Conservation (phyloP, 2,888 invertebrate genomes). For the Yponomeuta sedellus region DNA sequence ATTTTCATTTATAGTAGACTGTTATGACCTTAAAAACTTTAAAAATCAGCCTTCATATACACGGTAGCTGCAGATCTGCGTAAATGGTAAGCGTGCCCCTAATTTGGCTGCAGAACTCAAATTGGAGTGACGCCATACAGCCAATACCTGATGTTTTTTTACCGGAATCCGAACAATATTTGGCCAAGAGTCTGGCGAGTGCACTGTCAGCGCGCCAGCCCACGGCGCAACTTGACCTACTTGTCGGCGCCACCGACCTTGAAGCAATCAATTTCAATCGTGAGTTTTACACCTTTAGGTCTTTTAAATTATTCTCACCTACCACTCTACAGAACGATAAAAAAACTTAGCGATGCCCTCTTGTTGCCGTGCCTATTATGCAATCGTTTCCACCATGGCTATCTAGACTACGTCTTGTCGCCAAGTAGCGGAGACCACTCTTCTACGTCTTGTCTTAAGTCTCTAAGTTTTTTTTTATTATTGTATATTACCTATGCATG, state of each 20-base stretch:
- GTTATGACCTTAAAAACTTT: no score
- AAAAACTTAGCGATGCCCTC: background rate
- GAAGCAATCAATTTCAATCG: constrained; percentile 78
- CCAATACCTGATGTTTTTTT: constrained; percentile 80
- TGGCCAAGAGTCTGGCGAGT: constrained; percentile 71
- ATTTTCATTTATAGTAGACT: no score
- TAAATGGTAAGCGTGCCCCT: background rate
- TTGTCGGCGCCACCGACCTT: constrained; percentile 82
- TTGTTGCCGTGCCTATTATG: background rate
- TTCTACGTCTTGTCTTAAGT: background rate
- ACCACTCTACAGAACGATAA: background rate
- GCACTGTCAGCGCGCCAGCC: constrained; percentile 71
- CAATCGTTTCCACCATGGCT: background rate
- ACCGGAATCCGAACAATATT: constrained; percentile 76
- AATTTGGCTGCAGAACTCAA: constrained; percentile 66
- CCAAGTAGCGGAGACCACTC: no score
- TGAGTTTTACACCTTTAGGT: constrained; percentile 30
- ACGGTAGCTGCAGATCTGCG: no score
- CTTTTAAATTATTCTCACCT: background rate
- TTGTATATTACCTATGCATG: no score
- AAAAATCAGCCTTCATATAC: no score
- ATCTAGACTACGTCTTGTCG: no score
- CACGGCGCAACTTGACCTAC: constrained; percentile 77
- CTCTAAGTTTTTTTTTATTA: background rate
- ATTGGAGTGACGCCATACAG: constrained; percentile 75